Conservation (phyloP, 1,140 invertebrate genomes). For the Brachystomella parvula region DNA sequence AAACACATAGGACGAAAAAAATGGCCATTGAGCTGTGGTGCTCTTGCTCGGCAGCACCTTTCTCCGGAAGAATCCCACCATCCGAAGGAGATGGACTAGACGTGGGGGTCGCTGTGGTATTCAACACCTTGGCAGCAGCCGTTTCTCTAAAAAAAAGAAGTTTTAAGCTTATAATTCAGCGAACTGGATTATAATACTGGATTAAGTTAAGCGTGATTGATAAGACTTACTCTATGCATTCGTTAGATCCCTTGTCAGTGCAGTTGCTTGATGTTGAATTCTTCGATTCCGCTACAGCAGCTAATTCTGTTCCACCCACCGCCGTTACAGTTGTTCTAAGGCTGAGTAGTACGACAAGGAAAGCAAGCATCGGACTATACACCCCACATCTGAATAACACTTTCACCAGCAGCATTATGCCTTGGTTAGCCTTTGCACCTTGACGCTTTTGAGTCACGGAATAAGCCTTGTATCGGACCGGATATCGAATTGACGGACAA, state of each 20-base stretch:
- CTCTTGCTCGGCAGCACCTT: slow-evolving; percentile 80
- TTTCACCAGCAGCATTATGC: no score
- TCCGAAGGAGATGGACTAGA: slow-evolving; percentile 55
- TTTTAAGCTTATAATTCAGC: neutral
- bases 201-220: neutral
- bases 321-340: neutral
- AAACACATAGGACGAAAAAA: slow-evolving; percentile 88
- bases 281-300: neutral
- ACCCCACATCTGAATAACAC: no score
- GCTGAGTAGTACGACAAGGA: neutral
- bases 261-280: neutral
- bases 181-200: neutral
- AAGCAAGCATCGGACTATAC: no score
- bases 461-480: no score
- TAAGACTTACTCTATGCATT: neutral
- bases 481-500: no score
- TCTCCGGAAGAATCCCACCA: slow-evolving; percentile 61
- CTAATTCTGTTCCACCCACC: neutral
- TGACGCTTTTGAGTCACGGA: no score
- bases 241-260: neutral
- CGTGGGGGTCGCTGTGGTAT: slow-evolving; percentile 7
- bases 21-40: slow-evolving; percentile 93
- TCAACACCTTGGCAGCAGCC: neutral
- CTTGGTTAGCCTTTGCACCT: no score
- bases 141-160: neutral